phyloP scores from a whole-genome alignment of 2,888 invertebrate species.

The Acanthacorydalis orientalis region DNA sequence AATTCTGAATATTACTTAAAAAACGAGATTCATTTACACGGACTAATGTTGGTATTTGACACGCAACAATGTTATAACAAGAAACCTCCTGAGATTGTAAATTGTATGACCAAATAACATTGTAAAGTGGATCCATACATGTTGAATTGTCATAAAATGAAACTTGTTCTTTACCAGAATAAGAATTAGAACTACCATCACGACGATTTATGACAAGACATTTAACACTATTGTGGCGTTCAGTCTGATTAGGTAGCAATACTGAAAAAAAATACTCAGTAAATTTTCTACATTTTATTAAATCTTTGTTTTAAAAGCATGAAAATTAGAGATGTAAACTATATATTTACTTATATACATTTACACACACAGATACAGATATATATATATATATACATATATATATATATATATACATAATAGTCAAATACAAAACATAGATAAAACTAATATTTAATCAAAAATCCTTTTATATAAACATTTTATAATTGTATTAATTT shows the following conservation, averaged over 20 bases:
- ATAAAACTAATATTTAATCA: too few species aligned
- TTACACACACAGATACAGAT: too few species aligned
- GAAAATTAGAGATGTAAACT: too few species aligned
- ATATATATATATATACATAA: too few species aligned
- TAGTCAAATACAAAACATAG: too few species aligned
- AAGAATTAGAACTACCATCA: slow-evolving; percentile 77
- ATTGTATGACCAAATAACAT: slow-evolving; percentile 85
- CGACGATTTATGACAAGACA: slow-evolving; percentile 77
- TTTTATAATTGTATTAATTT: too few species aligned
- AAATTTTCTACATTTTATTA: too few species aligned
- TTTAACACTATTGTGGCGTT: slow-evolving; percentile 57
- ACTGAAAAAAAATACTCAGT: slow-evolving; percentile 32
- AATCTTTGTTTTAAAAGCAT: too few species aligned
- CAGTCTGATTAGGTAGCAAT: slow-evolving; percentile 64
- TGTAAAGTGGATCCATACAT: slow-evolving; percentile 80
- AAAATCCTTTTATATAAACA: too few species aligned
- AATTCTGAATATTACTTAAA: slow-evolving; percentile 2
- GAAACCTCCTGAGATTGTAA: slow-evolving; percentile 45
- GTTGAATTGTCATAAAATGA: slow-evolving; percentile 66
- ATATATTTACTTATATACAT: too few species aligned
- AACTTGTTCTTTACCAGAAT: slow-evolving; percentile 66
- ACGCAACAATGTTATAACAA: slow-evolving; percentile 71
- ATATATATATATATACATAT: too few species aligned
- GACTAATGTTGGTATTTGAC: slow-evolving; percentile 36
- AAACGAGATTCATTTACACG: slow-evolving; percentile 1